These are phyloP conservation scores for Herpailurus yagouaroundi DNA, from an alignment of 2,113 vertebrate species.

Conservation along the genomic window DNA sequence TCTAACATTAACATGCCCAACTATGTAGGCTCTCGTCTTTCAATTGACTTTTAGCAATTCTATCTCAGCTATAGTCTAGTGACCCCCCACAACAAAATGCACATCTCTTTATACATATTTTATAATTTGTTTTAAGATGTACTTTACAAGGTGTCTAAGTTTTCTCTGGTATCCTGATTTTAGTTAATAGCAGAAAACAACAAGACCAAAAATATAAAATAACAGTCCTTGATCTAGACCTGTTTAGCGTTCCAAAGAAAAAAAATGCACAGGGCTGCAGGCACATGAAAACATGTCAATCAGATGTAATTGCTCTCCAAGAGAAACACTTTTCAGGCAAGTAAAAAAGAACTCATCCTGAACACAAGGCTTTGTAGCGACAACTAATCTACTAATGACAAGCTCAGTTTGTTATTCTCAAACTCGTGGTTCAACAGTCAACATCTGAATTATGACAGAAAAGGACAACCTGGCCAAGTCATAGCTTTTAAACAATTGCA, in stretches of 20 bases:
- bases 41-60: constrained; percentile 86
- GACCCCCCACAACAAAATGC: constrained; percentile 68
- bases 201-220: constrained; percentile 76
- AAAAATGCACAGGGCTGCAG: constrained; percentile 85
- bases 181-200: constrained; percentile 86
- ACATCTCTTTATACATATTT: constrained; percentile 87
- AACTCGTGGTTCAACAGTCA: constrained; percentile 84
- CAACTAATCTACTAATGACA: constrained; percentile 94
- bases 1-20: constrained; percentile 77
- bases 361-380: constrained; percentile 91
- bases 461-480: constrained; percentile 87
- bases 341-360: constrained; percentile 84
- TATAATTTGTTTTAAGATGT: constrained; percentile 86
- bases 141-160: constrained; percentile 86
- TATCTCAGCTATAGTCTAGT: constrained; percentile 67
- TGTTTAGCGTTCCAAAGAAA: constrained; percentile 84
- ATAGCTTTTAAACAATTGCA: constrained; percentile 65
- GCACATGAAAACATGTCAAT: constrained; percentile 94
- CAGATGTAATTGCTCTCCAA: constrained; percentile 94
- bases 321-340: constrained; percentile 90
- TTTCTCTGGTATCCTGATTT: constrained; percentile 85
- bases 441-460: constrained; percentile 87
- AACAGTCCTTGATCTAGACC: constrained; percentile 88
- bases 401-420: constrained; percentile 92
- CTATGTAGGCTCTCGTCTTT: constrained; percentile 83